Evolutionary conservation across 1,140 invertebrate genomes (phyloP).

Genomic region (Marisa cornuarietis): DNA sequence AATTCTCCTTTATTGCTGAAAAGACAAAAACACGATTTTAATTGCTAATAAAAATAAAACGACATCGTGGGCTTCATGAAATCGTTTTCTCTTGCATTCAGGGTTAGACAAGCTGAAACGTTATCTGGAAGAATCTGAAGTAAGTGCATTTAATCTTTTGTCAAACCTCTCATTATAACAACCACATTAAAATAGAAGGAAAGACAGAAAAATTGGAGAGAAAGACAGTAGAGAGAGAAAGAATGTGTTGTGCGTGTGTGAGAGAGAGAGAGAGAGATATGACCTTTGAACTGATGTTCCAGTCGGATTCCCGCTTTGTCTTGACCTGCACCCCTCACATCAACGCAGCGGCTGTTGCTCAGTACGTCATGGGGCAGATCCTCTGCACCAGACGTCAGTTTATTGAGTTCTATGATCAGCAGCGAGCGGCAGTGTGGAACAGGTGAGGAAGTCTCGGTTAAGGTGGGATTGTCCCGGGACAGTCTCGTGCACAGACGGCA

Average conservation of each 20-base stretch:
- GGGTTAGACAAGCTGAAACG: too few species aligned
- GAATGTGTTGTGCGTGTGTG: too few species aligned
- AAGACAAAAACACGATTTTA: too few species aligned
- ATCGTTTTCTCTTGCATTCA: too few species aligned
- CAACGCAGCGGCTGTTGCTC: neutral
- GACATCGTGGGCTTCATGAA: too few species aligned
- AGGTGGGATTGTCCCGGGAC: too few species aligned
- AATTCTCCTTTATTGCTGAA: too few species aligned
- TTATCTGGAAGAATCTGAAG: too few species aligned
- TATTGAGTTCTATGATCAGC: neutral
- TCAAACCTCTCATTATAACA: neutral
- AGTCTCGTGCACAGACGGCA: neutral
- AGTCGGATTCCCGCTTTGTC: neutral
- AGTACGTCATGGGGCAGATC: constrained; percentile 9
- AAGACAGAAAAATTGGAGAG: too few species aligned
- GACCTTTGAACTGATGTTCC: neutral
- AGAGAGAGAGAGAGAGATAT: neutral
- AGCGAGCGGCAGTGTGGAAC: neutral
- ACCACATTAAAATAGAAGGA: neutral
- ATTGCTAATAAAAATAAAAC: too few species aligned
- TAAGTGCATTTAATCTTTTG: too few species aligned
- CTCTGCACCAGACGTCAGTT: neutral
- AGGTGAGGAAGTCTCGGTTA: neutral
- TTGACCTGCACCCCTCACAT: neutral
- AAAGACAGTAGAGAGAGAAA: too few species aligned